A percentile compares a stretch with the other conserved stretches of the same genome.
Conservation (phyloP, 2,888 invertebrate genomes). For the Drosophila nr. perissopoda region DNA sequence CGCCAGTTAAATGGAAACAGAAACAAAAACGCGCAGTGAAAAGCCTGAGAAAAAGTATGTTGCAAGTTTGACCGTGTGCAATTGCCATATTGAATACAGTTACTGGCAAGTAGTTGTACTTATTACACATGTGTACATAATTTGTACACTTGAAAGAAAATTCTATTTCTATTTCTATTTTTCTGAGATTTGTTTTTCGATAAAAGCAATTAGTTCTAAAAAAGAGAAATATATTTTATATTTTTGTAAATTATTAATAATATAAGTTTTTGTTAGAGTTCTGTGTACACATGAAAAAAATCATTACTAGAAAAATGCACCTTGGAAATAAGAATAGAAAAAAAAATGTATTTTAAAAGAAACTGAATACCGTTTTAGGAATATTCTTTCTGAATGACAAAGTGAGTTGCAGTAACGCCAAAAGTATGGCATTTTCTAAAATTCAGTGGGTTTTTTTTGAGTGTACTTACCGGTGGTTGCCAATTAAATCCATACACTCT, state of each 20-base stretch:
- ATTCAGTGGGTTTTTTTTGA: neutral
- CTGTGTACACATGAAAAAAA: neutral
- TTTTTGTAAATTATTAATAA: neutral
- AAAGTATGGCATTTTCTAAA: neutral
- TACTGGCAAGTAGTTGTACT: constrained; percentile 17
- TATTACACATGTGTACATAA: neutral
- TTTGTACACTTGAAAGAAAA: neutral
- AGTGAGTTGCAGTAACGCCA: too few species aligned
- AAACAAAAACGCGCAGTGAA: constrained; percentile 21
- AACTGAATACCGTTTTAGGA: neutral
- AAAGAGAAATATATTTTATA: neutral
- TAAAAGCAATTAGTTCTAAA: neutral
- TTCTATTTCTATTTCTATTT: too few species aligned
- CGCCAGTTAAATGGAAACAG: constrained; percentile 20
- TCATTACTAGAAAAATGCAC: neutral
- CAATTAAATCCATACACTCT: constrained; percentile 21
- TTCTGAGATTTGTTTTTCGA: neutral
- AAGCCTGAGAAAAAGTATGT: constrained; percentile 45
- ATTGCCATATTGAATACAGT: constrained; percentile 26
- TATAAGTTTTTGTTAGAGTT: neutral
- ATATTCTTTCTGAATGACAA: neutral
- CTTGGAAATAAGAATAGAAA: neutral
- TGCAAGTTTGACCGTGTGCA: constrained; percentile 21
- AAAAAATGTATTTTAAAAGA: neutral
- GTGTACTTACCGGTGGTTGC: too few species aligned